Evolutionary conservation across 2,888 invertebrate genomes (phyloP), one percentile per base, ranked within the genome.

Genomic region (Luffia ferchaultella): DNA sequence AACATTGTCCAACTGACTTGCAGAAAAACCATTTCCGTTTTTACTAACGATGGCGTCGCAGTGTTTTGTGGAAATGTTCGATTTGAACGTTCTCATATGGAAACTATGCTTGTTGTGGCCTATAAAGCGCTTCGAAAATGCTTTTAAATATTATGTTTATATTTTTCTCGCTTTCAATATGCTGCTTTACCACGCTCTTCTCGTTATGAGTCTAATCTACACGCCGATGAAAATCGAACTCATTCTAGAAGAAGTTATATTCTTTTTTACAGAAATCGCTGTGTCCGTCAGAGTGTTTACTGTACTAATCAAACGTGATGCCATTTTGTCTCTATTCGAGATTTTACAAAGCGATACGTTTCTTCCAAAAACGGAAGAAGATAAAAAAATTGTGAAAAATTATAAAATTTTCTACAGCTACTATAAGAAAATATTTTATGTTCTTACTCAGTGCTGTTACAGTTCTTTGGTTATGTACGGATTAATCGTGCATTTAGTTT

Each of bases 281-380:
- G 1, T 49, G 42, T 1, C 17, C 1, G 41, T 20, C 3, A 49
- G 43, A 43, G 44, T 49, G n/a, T 43, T 43, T 5, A 43, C 41
- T 17, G 43, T 49, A 2, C 2, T 49, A 16, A 9, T 42, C n/a
- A 42, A 43, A 18, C 42, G 43, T 16, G 2, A 43, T 20, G 20
- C 42, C 9, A 43, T 49, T 20, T n/a, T 18, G 2, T 2, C 19
- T 2, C n/a, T 49, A 16, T 61, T 79, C n/a, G 54, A 68, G 51
- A 57, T 73, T 49, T 62, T 80, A 18, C 67, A 79, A 54, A 64
- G 65, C 45, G 62, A 72, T 3, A 58, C 61, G 51, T 71, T 79
- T 57, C 54, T 61, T 40, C 67, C 63, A 1, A 60, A 64, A 18
- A 68, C 69, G 50, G 57, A 62, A 42, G 54, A 50, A 15, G 65